A percentile compares a stretch with the other conserved stretches of the same genome.
Conservation (phyloP, 2,888 invertebrate genomes). For the Amiota minor region DNA sequence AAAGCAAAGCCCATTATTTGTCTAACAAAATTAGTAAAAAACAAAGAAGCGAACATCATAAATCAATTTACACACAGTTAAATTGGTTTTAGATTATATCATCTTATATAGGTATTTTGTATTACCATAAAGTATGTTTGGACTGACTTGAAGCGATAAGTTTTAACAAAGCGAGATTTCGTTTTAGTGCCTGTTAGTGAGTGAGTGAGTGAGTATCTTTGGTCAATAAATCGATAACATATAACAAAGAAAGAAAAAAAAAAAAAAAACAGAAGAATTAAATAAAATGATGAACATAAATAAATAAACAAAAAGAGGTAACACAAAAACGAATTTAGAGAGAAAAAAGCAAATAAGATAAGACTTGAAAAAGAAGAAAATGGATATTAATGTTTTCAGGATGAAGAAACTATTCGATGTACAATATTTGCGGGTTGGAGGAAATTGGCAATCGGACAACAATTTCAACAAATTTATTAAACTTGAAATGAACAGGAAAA, state of each 20-base stretch:
- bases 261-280: no score
- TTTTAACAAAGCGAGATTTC: no score
- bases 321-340: not conserved
- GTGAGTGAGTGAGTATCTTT: no score
- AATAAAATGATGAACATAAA: not conserved
- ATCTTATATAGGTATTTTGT: not conserved
- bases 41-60: conserved; percentile 1
- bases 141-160: no score
- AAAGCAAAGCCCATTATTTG: not conserved
- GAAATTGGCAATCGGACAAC: no score
- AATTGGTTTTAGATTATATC: not conserved
- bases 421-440: no score
- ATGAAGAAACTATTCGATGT: not conserved
- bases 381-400: not conserved
- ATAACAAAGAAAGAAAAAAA: no score
- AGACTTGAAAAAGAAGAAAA: not conserved
- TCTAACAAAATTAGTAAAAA: not conserved
- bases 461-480: no score
- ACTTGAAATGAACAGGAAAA: not conserved
- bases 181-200: no score
- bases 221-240: no score
- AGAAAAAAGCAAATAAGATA: not conserved
- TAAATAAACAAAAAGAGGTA: not conserved
- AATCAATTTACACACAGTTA: conserved; percentile 13
- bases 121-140: no score